Conservation (phyloP, 2,888 invertebrate genomes). For the Oxystoma pomonae region DNA sequence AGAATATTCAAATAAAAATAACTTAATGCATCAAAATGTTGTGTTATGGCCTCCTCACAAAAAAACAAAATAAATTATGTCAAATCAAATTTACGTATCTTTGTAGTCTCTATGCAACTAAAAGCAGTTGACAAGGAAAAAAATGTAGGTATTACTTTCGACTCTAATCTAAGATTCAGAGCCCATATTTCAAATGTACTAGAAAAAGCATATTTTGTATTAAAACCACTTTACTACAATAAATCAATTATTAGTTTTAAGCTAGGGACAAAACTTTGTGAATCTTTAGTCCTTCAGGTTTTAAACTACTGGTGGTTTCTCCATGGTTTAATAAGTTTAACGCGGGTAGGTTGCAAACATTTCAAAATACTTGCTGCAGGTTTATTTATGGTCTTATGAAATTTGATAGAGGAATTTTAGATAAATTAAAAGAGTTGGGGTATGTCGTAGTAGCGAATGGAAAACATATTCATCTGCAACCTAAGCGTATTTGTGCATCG, state of each 20-base stretch:
- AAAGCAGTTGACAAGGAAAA: not conserved
- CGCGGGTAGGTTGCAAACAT: not conserved
- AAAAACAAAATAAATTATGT: not conserved
- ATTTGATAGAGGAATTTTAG: not conserved
- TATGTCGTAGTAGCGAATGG: not conserved
- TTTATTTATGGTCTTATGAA: not conserved
- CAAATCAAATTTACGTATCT: not conserved
- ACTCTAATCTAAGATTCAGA: not conserved
- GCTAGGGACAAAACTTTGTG: not conserved
- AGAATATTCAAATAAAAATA: not conserved
- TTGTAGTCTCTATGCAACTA: not conserved
- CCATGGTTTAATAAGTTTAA: too few species aligned
- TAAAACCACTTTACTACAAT: not conserved
- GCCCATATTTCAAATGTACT: not conserved
- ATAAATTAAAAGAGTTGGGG: not conserved
- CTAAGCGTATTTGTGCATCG: not conserved
- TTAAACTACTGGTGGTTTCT: too few species aligned
- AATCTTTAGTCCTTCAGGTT: not conserved
- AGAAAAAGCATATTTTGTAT: not conserved
- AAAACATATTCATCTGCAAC: not conserved
- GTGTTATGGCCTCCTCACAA: not conserved
- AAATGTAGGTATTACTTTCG: not conserved
- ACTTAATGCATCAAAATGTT: too few species aligned
- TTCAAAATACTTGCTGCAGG: not conserved
- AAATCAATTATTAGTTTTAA: not conserved